Conservation (phyloP, 2,888 invertebrate genomes). For the Calephelis perditalis region DNA sequence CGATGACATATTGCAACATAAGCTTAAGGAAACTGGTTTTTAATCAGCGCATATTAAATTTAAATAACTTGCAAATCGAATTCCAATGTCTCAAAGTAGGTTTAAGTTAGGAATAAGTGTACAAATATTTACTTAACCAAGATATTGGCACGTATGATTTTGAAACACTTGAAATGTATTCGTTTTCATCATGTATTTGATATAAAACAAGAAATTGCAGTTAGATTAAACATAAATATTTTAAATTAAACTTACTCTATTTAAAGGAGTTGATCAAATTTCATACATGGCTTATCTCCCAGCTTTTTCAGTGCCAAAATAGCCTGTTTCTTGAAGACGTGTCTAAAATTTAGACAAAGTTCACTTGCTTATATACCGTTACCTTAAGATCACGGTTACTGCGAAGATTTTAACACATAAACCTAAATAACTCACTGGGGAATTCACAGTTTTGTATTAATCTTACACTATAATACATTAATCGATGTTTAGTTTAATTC, state of each 20-base stretch:
- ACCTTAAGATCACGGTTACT: slow-evolving; percentile 42
- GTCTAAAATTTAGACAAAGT: slow-evolving; percentile 57
- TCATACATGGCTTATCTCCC: slow-evolving; percentile 53
- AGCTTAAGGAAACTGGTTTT: slow-evolving; percentile 7
- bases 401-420: slow-evolving; percentile 30
- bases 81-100: not conserved
- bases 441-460: not conserved
- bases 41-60: slow-evolving; percentile 1
- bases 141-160: no score
- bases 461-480: not conserved
- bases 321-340: slow-evolving; percentile 49
- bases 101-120: not conserved
- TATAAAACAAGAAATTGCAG: no score
- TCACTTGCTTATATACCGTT: slow-evolving; percentile 60
- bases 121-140: no score
- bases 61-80: slow-evolving; percentile 10
- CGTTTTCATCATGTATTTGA: no score
- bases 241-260: not conserved
- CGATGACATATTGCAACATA: slow-evolving; percentile 11
- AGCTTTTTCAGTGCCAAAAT: slow-evolving; percentile 46
- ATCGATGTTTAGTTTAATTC: not conserved
- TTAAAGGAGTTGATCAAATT: slow-evolving; percentile 20
- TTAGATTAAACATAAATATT: no score
- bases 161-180: no score
- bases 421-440: slow-evolving; percentile 1